Percentiles rank a stretch among this genome's conserved stretches.
Conservation (phyloP, 2,797 vertebrate species). For the Pipistrellus nathusii region DNA sequence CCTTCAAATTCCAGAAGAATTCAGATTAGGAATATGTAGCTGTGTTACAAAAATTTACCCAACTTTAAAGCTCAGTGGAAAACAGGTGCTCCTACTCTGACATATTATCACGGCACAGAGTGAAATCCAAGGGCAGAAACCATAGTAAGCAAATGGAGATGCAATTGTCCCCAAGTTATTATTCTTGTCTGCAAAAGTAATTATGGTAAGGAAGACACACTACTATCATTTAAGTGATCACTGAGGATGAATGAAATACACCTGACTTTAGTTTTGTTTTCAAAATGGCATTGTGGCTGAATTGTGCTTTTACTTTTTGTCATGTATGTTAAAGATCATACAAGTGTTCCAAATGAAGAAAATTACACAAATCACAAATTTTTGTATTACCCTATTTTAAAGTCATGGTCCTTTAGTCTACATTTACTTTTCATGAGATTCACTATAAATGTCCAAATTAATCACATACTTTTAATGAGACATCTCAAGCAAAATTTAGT, state of each 20-base stretch:
- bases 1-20: constrained; percentile 71
- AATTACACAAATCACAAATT: constrained; percentile 68
- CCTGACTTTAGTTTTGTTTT: not conserved
- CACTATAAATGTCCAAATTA: constrained; percentile 70
- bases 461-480: constrained; percentile 75
- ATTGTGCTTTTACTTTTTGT: not conserved
- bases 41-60: constrained; percentile 50
- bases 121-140: constrained; percentile 75
- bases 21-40: constrained; percentile 69
- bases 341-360: constrained; percentile 78
- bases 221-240: not conserved
- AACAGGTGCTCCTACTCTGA: constrained; percentile 82
- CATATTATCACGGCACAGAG: constrained; percentile 63
- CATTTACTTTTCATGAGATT: constrained; percentile 64
- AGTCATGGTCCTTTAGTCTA: constrained; percentile 71
- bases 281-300: constrained; percentile 23
- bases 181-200: constrained; percentile 65
- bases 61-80: constrained; percentile 78
- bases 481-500: constrained; percentile 1
- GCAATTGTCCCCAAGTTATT: constrained; percentile 70
- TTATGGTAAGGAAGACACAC: constrained; percentile 15
- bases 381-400: constrained; percentile 77
- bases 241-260: constrained; percentile 22
- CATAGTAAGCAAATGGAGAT: constrained; percentile 72
- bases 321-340: constrained; percentile 48